phyloP scores from a whole-genome alignment of 2,888 invertebrate genomes.

The Scelioninae gen. 1 region DNA sequence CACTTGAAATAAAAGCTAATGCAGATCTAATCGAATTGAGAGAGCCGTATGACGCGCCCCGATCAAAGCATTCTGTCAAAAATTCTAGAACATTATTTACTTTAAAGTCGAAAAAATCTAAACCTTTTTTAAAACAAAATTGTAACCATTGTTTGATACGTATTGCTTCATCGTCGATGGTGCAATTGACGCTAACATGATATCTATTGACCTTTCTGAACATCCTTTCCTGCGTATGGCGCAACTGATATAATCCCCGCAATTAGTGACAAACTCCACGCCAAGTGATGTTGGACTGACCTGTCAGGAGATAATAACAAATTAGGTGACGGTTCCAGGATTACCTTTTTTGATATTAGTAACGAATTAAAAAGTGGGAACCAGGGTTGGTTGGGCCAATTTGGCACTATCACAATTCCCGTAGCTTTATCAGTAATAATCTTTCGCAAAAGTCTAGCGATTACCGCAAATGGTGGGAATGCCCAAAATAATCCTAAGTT shows the following conservation, averaged over 20 bases:
- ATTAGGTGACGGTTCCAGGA: neutral
- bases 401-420: constrained; percentile 17
- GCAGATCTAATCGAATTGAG: constrained; percentile 3
- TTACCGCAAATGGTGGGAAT: constrained; percentile 70
- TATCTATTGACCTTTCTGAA: constrained; percentile 61
- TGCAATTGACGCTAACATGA: constrained; percentile 70
- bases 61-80: neutral
- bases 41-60: neutral
- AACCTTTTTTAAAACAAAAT: neutral
- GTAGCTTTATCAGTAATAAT: constrained; percentile 53
- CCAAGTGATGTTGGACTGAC: constrained; percentile 18
- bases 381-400: constrained; percentile 20
- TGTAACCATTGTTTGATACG: constrained; percentile 7
- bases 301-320: constrained; percentile 23
- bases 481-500: constrained; percentile 61
- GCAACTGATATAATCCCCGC: constrained; percentile 25
- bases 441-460: constrained; percentile 42
- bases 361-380: constrained; percentile 15
- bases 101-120: neutral
- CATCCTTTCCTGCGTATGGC: constrained; percentile 18
- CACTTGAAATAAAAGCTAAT: constrained; percentile 1
- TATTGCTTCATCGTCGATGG: constrained; percentile 72
- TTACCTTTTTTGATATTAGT: constrained; percentile 6
- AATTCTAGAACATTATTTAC: neutral
- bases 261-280: constrained; percentile 20